Evolutionary conservation across 2,113 vertebrate species (phyloP).

Genomic region (Antigone vipio): DNA sequence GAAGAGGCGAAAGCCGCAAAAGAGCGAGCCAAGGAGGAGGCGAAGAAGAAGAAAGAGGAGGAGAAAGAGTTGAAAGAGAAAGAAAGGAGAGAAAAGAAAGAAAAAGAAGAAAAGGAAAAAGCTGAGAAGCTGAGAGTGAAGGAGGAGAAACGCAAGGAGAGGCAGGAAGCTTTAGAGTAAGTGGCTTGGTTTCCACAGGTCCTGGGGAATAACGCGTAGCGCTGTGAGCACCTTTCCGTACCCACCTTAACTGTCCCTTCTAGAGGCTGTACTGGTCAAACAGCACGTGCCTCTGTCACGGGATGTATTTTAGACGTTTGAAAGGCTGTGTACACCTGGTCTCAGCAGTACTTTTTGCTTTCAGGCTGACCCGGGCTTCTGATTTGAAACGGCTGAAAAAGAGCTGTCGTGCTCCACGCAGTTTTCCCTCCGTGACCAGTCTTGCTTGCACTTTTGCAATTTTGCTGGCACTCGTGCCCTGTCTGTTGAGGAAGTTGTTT

Average conservation of each 20-base stretch:
- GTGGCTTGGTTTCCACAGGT: constrained; percentile 24
- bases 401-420: not conserved
- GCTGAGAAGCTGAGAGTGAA: constrained; percentile 87
- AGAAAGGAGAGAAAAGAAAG: constrained; percentile 81
- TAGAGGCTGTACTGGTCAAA: not conserved
- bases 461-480: not conserved
- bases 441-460: not conserved
- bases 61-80: constrained; percentile 89
- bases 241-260: not conserved
- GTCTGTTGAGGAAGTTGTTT: not conserved
- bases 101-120: constrained; percentile 80
- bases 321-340: fast-evolving
- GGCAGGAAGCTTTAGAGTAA: constrained; percentile 87
- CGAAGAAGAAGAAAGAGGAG: constrained; percentile 83
- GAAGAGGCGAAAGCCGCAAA: constrained; percentile 77
- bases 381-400: not conserved
- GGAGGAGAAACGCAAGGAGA: constrained; percentile 90
- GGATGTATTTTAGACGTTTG: fast-evolving
- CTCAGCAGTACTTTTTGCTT: not conserved
- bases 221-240: too few species aligned
- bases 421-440: not conserved
- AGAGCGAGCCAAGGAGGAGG: constrained; percentile 84
- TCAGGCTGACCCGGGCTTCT: not conserved
- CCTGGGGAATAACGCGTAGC: fast-evolving
- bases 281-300: fast-evolving